These are phyloP conservation scores for Hemicordylus capensis DNA, from an alignment of 2,113 vertebrate genomes.

Conservation along the genomic window DNA sequence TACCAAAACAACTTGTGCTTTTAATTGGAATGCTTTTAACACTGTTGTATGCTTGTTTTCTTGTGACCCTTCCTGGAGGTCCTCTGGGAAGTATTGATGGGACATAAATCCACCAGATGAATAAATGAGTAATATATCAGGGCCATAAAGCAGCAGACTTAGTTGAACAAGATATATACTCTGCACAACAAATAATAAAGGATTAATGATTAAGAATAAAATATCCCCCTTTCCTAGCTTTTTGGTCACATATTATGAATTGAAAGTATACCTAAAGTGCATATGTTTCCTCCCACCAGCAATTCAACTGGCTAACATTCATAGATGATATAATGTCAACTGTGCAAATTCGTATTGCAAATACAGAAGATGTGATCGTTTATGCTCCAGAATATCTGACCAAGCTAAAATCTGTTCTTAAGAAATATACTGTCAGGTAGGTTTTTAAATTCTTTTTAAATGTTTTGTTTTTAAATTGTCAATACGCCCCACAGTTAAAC, in stretches of 20 bases:
- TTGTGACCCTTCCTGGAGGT: neutral
- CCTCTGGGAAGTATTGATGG: neutral
- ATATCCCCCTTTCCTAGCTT: neutral
- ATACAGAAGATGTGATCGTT: conserved; percentile 86
- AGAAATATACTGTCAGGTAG: conserved; percentile 86
- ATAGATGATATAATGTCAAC: conserved; percentile 88
- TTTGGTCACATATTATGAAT: neutral
- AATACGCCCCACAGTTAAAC: conserved; percentile 43
- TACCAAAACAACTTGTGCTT: too few species aligned
- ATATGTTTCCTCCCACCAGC: conserved; percentile 68
- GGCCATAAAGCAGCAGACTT: neutral
- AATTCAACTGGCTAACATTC: conserved; percentile 90
- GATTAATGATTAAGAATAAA: neutral
- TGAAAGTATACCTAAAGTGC: neutral
- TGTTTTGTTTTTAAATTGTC: conserved; percentile 35
- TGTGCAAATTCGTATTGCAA: conserved; percentile 82
- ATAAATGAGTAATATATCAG: neutral
- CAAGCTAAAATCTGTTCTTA: conserved; percentile 83
- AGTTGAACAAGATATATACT: neutral
- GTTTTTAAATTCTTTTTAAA: conserved; percentile 34
- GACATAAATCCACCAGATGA: neutral
- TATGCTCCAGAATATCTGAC: conserved; percentile 91
- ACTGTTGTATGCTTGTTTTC: neutral
- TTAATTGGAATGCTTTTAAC: neutral
- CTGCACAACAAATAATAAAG: neutral